Percentiles rank a stretch among this genome's conserved stretches.
Conservation (phyloP, 2,888 invertebrate species). For the Calliopum simillimum region DNA sequence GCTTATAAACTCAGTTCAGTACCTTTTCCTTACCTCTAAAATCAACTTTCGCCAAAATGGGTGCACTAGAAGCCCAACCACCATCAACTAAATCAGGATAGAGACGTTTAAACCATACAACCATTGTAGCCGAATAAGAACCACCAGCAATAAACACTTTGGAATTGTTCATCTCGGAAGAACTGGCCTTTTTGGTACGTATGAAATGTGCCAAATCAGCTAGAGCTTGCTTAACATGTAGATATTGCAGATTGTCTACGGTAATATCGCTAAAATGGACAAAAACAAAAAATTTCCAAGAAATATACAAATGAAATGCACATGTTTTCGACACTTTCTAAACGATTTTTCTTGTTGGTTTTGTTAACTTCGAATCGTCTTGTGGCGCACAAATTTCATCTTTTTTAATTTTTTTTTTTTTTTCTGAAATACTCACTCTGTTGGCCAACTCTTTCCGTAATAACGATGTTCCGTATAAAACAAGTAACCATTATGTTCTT, state of each 20-base stretch:
- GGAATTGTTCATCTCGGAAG: slow-evolving; percentile 61
- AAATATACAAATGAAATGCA: not conserved
- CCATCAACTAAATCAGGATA: slow-evolving; percentile 74
- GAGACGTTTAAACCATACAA: slow-evolving; percentile 74
- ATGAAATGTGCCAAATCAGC: slow-evolving; percentile 77
- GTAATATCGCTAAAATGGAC: slow-evolving; percentile 68
- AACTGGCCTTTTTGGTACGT: slow-evolving; percentile 62
- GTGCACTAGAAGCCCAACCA: slow-evolving; percentile 75
- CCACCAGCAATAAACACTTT: slow-evolving; percentile 72
- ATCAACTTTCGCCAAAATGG: slow-evolving; percentile 73
- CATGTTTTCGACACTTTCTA: not conserved
- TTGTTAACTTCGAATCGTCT: too few relatives aligned
- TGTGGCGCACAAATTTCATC: not conserved
- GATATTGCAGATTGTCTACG: slow-evolving; percentile 71
- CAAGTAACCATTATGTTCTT: slow-evolving; percentile 72
- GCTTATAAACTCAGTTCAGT: not conserved
- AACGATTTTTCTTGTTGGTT: too few relatives aligned
- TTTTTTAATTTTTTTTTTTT: not conserved
- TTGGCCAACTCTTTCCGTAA: slow-evolving; percentile 81
- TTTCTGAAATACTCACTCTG: slow-evolving; percentile 68
- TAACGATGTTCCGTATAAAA: slow-evolving; percentile 85
- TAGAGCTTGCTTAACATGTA: slow-evolving; percentile 75
- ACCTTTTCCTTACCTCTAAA: slow-evolving; percentile 63
- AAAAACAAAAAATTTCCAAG: not conserved
- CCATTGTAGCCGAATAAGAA: slow-evolving; percentile 77